phyloP scores from a whole-genome alignment of 2,113 vertebrate species.

The Catagonus wagneri region DNA sequence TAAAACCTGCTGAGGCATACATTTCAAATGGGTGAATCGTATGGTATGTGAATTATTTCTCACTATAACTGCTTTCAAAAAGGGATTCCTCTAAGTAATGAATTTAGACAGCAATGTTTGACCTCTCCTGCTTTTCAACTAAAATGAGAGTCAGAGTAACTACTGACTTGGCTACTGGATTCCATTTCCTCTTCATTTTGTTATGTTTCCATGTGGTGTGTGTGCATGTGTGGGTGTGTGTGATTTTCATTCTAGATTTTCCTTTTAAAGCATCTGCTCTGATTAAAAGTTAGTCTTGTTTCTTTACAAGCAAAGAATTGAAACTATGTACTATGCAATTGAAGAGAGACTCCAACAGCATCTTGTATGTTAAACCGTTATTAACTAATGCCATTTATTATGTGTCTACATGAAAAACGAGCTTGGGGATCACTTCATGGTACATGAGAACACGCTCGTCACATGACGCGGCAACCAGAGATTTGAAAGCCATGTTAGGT shows the following conservation, averaged over 20 bases:
- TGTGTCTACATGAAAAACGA: neutral
- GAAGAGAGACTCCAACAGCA: neutral
- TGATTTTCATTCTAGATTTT: neutral
- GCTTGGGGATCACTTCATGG: neutral
- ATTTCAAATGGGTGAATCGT: neutral
- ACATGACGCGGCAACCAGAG: neutral
- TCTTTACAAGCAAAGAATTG: neutral
- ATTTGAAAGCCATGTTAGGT: neutral
- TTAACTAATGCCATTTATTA: neutral
- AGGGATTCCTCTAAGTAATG: neutral
- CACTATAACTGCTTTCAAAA: neutral
- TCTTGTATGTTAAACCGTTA: neutral
- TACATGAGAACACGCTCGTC: neutral
- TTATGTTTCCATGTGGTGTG: neutral
- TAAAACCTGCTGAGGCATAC: neutral
- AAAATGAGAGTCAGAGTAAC: slow-evolving; percentile 12
- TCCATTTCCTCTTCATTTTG: neutral
- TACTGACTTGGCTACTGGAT: neutral
- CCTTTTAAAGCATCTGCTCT: neutral
- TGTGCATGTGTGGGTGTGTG: neutral
- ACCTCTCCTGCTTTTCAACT: neutral
- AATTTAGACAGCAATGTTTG: neutral
- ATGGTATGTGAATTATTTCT: neutral
- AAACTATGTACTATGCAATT: neutral
- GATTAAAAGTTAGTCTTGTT: neutral